A percentile compares a stretch with the other conserved stretches of the same genome.
phyloP scores from a whole-genome alignment of 2,888 invertebrate species.

The Chloroclysta siterata region DNA sequence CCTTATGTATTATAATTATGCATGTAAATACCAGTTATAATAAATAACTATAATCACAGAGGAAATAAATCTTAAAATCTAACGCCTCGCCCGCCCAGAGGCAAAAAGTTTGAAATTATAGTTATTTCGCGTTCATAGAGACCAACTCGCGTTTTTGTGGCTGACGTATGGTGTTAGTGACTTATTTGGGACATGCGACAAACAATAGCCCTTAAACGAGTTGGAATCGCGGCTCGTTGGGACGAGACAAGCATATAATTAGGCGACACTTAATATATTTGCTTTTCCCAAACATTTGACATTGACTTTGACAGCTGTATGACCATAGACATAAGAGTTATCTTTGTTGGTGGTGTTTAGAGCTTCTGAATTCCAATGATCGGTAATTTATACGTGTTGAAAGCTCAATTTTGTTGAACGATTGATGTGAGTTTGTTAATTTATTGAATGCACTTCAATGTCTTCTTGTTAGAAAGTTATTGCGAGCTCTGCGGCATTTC shows the following conservation, averaged over 20 bases:
- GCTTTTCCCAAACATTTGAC: constrained; percentile 23
- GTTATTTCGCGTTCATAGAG: constrained; percentile 36
- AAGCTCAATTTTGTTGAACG: constrained; percentile 26
- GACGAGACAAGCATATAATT: constrained; percentile 76
- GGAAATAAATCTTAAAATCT: constrained; percentile 36
- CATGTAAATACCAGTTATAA: constrained; percentile 34
- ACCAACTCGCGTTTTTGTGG: constrained; percentile 16
- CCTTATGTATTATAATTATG: constrained; percentile 17
- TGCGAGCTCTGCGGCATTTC: not conserved
- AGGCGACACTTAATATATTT: constrained; percentile 50
- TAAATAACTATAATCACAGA: constrained; percentile 34
- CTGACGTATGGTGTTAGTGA: constrained; percentile 29
- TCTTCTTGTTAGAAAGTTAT: constrained; percentile 14
- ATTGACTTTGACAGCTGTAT: constrained; percentile 36
- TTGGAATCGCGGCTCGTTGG: constrained; percentile 68
- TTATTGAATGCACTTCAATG: constrained; percentile 16
- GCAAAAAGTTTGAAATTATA: constrained; percentile 39
- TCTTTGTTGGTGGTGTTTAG: constrained; percentile 14
- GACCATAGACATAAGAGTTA: constrained; percentile 29
- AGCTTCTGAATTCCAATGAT: constrained; percentile 13
- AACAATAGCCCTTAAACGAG: constrained; percentile 74
- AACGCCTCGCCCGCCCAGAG: constrained; percentile 35
- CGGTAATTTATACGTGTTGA: constrained; percentile 25
- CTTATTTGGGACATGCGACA: constrained; percentile 55
- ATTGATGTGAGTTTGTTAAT: constrained; percentile 31